Percentiles rank a stretch among this genome's conserved stretches.
Evolutionary conservation across 2,113 vertebrate genomes (phyloP).

Genomic region (Hepsetus odoe): DNA sequence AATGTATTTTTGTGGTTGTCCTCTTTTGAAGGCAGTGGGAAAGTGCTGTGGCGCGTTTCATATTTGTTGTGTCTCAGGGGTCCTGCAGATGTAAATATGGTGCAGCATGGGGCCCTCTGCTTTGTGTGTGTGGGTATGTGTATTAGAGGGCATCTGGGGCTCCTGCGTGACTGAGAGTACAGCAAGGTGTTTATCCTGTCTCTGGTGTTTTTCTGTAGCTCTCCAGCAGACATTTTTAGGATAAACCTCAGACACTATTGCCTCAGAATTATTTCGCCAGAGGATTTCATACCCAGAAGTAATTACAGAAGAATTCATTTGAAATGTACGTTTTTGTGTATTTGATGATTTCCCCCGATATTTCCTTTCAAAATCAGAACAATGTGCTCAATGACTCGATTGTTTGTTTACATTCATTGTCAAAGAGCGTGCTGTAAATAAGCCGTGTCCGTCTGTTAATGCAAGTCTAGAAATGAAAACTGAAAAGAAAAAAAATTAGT

Average conservation of each 20-base stretch:
- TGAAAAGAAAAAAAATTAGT: conserved; percentile 49
- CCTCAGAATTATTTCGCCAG: conserved; percentile 74
- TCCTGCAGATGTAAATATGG: not conserved
- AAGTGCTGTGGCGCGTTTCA: not conserved
- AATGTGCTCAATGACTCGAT: conserved; percentile 74
- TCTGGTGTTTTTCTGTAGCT: conserved; percentile 58
- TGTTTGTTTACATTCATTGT: conserved; percentile 68
- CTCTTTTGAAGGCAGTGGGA: not conserved
- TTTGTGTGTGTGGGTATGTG: conserved; percentile 28
- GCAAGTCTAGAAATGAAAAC: conserved; percentile 56
- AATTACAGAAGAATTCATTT: conserved; percentile 71
- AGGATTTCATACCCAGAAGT: conserved; percentile 75
- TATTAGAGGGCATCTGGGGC: not conserved
- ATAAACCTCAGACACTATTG: conserved; percentile 63
- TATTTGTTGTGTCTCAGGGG: conserved; percentile 13
- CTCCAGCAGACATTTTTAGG: conserved; percentile 58
- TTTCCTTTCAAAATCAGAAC: conserved; percentile 75
- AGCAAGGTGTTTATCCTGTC: conserved; percentile 59
- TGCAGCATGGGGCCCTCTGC: not conserved
- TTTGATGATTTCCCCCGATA: conserved; percentile 76
- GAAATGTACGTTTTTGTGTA: conserved; percentile 70
- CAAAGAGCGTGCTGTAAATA: conserved; percentile 66
- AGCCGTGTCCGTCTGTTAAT: conserved; percentile 55
- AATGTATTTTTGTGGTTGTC: conserved; percentile 1
- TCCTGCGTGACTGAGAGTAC: conserved; percentile 55